Evolutionary conservation across 2,888 invertebrate species (phyloP).

Genomic region (Melanchra persicariae): DNA sequence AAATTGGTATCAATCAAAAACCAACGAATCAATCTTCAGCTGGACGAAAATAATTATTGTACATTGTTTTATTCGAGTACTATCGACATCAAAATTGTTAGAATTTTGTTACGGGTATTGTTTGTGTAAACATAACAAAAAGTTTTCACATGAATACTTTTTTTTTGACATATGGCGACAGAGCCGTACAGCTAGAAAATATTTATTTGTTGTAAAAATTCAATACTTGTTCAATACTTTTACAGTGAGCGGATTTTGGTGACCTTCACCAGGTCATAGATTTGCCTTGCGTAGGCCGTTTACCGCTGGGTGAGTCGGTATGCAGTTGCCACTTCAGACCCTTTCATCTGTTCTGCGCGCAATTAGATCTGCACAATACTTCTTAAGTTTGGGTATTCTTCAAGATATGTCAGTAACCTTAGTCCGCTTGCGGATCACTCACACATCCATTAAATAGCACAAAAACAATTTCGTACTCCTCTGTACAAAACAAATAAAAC

Average conservation of each 20-base stretch:
- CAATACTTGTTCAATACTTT: too few species aligned
- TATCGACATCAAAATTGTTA: slow-evolving; percentile 5
- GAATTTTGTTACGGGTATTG: neutral
- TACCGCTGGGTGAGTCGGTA: too few species aligned
- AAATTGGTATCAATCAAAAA: slow-evolving; percentile 51
- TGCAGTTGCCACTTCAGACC: too few species aligned
- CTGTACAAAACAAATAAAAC: slow-evolving; percentile 24
- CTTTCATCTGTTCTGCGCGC: too few species aligned
- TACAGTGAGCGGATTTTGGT: neutral
- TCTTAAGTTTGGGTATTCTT: too few species aligned
- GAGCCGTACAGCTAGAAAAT: neutral
- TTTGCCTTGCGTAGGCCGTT: neutral
- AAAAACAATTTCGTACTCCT: slow-evolving; percentile 12
- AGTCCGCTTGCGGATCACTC: neutral
- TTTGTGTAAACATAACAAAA: neutral
- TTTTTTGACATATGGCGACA: neutral
- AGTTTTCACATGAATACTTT: neutral
- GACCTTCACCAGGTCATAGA: neutral
- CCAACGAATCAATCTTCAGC: slow-evolving; percentile 57
- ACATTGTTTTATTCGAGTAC: slow-evolving; percentile 48
- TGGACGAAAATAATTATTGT: slow-evolving; percentile 41
- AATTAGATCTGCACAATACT: too few species aligned
- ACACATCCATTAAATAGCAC: neutral
- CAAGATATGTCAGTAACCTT: too few species aligned
- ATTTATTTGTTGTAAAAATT: neutral